phyloP scores from a whole-genome alignment of 2,888 invertebrate species.

The Melitaea athalia region DNA sequence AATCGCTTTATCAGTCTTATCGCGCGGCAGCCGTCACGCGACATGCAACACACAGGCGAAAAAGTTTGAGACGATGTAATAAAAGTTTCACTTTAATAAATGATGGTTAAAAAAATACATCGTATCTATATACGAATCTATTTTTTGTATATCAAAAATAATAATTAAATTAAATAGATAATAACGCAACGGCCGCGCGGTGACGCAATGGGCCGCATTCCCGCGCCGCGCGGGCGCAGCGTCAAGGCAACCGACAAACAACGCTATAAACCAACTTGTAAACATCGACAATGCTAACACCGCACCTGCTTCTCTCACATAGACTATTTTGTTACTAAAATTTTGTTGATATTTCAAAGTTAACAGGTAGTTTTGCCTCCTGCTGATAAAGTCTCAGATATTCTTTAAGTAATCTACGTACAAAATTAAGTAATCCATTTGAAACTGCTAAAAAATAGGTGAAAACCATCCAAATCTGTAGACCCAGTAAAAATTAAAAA shows the following conservation, averaged over 20 bases:
- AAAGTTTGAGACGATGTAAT: too few relatives aligned
- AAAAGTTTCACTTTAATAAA: too few relatives aligned
- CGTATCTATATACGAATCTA: neutral
- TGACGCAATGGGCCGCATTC: conserved; percentile 36
- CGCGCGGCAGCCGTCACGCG: too few relatives aligned
- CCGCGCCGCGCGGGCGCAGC: conserved; percentile 33
- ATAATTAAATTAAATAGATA: conserved; percentile 3
- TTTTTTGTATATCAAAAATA: conserved; percentile 10
- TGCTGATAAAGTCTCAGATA: too few relatives aligned
- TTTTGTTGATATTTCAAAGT: conserved; percentile 2
- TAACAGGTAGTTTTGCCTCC: neutral
- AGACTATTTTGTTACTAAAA: conserved; percentile 18
- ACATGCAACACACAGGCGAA: too few relatives aligned
- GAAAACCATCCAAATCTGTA: too few relatives aligned
- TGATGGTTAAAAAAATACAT: too few relatives aligned
- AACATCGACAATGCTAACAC: conserved; percentile 39
- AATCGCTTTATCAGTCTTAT: too few relatives aligned
- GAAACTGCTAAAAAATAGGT: too few relatives aligned
- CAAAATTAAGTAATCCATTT: too few relatives aligned
- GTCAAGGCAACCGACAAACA: conserved; percentile 47
- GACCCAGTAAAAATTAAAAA: too few relatives aligned
- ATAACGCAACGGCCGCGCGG: conserved; percentile 9
- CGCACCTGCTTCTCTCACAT: conserved; percentile 34
- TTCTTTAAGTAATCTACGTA: too few relatives aligned
- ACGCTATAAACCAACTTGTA: conserved; percentile 42